Percentiles rank a stretch among this genome's conserved stretches.
phyloP scores from a whole-genome alignment of 2,113 vertebrate genomes.

The Atrichornis clamosus region DNA sequence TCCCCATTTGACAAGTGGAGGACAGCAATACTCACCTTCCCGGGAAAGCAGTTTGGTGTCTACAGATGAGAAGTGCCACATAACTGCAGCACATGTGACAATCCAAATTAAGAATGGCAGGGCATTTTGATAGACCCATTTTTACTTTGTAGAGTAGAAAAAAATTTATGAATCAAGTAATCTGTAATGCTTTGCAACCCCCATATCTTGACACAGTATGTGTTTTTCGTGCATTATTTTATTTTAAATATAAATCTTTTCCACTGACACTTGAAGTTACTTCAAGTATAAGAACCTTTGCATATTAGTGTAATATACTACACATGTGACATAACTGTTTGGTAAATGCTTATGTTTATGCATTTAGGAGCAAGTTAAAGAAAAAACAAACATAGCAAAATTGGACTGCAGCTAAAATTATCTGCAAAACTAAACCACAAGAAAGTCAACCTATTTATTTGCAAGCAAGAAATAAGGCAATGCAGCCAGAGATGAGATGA shows the following conservation, averaged over 20 bases:
- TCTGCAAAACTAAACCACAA: not conserved
- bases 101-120: not conserved
- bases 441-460: not conserved
- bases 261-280: not conserved
- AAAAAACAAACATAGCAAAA: not conserved
- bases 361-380: not conserved
- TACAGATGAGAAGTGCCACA: not conserved
- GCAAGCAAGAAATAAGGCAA: not conserved
- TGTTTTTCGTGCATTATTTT: not conserved
- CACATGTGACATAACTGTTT: not conserved
- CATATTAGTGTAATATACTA: not conserved
- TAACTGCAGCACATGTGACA: not conserved
- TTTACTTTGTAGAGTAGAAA: not conserved
- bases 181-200: not conserved
- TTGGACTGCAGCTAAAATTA: not conserved
- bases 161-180: not conserved
- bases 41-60: not conserved
- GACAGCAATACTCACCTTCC: not conserved
- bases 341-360: not conserved
- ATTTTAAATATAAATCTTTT: not conserved
- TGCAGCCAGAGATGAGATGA: not conserved
- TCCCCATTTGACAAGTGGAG: constrained; percentile 1
- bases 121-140: not conserved
- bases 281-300: not conserved
- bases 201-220: not conserved